Evolutionary conservation across 2,797 vertebrate species (phyloP), one percentile per base, ranked within the genome.

Genomic region (Crocidura indochinensis): DNA sequence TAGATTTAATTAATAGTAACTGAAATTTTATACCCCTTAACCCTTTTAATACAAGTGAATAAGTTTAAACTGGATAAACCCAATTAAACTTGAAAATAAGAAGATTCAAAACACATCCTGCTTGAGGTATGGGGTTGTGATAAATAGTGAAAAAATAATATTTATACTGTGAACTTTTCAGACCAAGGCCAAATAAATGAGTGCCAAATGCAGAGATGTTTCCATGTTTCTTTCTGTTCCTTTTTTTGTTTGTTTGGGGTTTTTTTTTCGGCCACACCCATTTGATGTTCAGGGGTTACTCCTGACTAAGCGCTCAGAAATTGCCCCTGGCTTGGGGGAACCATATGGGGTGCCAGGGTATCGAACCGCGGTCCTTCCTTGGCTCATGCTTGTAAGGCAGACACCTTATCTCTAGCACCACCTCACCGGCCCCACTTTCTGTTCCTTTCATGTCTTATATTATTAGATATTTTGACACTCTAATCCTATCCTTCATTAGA

Each of bases 21-120:
- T 74, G 49, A 90, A 65, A 78, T 77, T 1, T 62, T 2, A 72
- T 29, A 76, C 22, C 2, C 11, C 5, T n/a, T 69, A 77, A 49
- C 19, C 72, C 73, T 65, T 89, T 94, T 76, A 72, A 56, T 85
- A 46, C 12, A 89, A 82, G 68, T 51, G 29, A 86, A 86, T 88
- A 9, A 62, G 29, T 3, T 84, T 95, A 84, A 77, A 81, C 24
- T 17, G 47, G 46, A 75, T 73, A 87, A 82, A 75, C 17, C 8
- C 49, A 49, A 22, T 14, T 85, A 90, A 76, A 2, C 49, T 72
- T 64, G 44, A 86, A 85, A 20, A 78, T 26, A 84, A 19, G 4
- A 84, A 73, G 72, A 91, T 24, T 89, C 46, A 71, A n/a, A 79
- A 92, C 68, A 46, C 4, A 76, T 7, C 11, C 27, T 81, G 10